phyloP scores from a whole-genome alignment of 2,888 invertebrate genomes.

The Leptopilina myrica region DNA sequence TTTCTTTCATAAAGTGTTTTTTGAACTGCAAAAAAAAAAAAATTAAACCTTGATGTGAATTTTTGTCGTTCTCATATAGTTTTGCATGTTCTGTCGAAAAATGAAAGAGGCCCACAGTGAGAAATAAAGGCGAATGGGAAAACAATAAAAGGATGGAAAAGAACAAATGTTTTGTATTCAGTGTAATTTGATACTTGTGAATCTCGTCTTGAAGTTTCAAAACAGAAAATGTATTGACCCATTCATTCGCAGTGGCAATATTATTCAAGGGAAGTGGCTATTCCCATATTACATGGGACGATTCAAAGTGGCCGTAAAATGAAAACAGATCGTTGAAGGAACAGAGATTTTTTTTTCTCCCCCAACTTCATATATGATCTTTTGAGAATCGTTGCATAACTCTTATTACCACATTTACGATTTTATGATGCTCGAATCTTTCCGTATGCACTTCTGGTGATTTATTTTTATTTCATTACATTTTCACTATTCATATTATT shows the following conservation, averaged over 20 bases:
- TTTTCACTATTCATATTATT: too few relatives aligned
- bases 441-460: neutral
- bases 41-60: too few relatives aligned
- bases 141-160: too few relatives aligned
- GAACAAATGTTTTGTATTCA: neutral
- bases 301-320: constrained; percentile 20
- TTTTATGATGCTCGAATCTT: neutral
- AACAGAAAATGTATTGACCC: constrained; percentile 14
- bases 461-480: too few relatives aligned
- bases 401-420: constrained; percentile 13
- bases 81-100: too few relatives aligned
- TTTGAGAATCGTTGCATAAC: neutral
- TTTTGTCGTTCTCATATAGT: too few relatives aligned
- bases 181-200: constrained; percentile 24
- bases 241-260: constrained; percentile 24
- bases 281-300: constrained; percentile 16
- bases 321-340: constrained; percentile 31
- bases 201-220: constrained; percentile 5
- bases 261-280: constrained; percentile 31
- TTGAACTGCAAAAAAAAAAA: too few relatives aligned
- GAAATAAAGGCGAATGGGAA: too few relatives aligned
- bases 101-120: too few relatives aligned
- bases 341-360: constrained; percentile 11
- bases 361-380: neutral
- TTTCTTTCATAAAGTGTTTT: too few relatives aligned